Conservation (phyloP, 2,888 invertebrate genomes). For the Pseudococcus viburni region DNA sequence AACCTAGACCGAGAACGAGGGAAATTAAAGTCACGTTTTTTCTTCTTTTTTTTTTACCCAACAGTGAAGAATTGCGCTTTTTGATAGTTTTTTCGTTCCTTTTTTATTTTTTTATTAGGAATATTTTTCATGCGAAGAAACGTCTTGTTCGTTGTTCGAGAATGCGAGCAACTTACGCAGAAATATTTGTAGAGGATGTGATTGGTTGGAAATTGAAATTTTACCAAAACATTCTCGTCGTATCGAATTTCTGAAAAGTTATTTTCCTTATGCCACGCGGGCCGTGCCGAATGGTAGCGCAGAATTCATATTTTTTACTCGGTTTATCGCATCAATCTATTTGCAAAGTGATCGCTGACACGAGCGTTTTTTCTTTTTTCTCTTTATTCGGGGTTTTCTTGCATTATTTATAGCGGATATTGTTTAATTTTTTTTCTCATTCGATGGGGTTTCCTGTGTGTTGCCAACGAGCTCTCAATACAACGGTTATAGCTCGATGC, state of each 20-base stretch:
- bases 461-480: not conserved
- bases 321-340: slow-evolving; percentile 32
- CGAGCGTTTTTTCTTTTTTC: not conserved
- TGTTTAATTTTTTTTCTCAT: slow-evolving; percentile 33
- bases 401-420: slow-evolving; percentile 27
- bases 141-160: not conserved
- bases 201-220: slow-evolving; percentile 44
- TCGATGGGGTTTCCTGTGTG: not conserved
- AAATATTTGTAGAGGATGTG: slow-evolving; percentile 42
- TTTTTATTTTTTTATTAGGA: slow-evolving; percentile 15
- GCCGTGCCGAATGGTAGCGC: not conserved
- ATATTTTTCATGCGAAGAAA: slow-evolving; percentile 29
- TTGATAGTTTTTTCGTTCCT: not conserved
- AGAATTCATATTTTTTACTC: slow-evolving; percentile 5
- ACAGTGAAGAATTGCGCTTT: slow-evolving; percentile 19
- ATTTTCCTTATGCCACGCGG: not conserved
- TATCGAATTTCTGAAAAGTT: slow-evolving; percentile 41
- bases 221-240: slow-evolving; percentile 30
- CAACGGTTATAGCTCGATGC: not conserved
- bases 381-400: not conserved
- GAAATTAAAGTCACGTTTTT: slow-evolving; percentile 37
- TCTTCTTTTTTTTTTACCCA: not conserved
- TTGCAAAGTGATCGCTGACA: slow-evolving; percentile 39
- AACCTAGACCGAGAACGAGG: not conserved
- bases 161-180: not conserved